A percentile compares a stretch with the other conserved stretches of the same genome.
Conservation (phyloP, 2,797 vertebrate species). For the Enoplosus armatus region DNA sequence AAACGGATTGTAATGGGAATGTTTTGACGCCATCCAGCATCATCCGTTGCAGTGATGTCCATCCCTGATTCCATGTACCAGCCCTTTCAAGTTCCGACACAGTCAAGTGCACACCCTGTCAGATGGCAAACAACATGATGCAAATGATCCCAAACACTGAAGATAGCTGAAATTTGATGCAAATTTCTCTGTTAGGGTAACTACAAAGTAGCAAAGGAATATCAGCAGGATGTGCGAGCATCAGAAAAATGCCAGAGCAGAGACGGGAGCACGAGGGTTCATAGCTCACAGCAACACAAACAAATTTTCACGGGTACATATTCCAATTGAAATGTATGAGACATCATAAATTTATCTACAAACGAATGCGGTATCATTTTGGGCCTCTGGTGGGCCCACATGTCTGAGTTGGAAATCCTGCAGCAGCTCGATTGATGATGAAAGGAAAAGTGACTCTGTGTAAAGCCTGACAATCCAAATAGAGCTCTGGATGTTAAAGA, state of each 20-base stretch:
- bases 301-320: constrained; percentile 42
- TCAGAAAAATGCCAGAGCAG: constrained; percentile 45
- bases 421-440: constrained; percentile 34
- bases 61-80: constrained; percentile 13
- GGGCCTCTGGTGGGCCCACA: constrained; percentile 16
- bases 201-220: constrained; percentile 56
- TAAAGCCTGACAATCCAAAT: constrained; percentile 19
- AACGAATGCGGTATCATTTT: constrained; percentile 29
- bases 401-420: constrained; percentile 32
- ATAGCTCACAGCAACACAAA: constrained; percentile 62
- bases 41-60: constrained; percentile 18
- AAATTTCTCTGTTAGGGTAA: constrained; percentile 50
- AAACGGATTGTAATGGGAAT: too few species aligned
- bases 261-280: constrained; percentile 23
- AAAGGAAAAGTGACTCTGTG: constrained; percentile 12
- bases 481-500: constrained; percentile 29
- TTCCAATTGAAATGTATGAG: constrained; percentile 62
- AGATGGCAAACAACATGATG: constrained; percentile 65
- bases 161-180: constrained; percentile 51
- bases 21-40: constrained; percentile 10
- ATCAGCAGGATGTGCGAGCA: constrained; percentile 48
- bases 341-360: constrained; percentile 45
- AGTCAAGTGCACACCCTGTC: constrained; percentile 54
- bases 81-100: constrained; percentile 27
- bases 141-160: constrained; percentile 62